phyloP scores from a whole-genome alignment of 1,140 invertebrate species.

The Drosophila biarmipes region DNA sequence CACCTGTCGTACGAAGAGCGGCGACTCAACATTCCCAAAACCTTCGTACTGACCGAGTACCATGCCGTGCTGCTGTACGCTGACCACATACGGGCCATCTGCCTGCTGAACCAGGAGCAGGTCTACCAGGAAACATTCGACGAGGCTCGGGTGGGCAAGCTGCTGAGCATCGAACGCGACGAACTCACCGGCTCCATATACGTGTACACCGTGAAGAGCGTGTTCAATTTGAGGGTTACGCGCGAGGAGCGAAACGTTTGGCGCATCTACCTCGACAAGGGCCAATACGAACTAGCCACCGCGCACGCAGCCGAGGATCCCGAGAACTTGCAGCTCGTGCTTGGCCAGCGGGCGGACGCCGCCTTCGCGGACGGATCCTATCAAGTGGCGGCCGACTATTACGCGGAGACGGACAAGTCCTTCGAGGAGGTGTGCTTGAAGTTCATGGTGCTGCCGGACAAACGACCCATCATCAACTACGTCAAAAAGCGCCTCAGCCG shows the following conservation, averaged over 20 bases:
- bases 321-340: constrained; percentile 92
- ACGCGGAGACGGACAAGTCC: constrained; percentile 94
- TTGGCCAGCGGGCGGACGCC: constrained; percentile 95
- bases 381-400: constrained; percentile 93
- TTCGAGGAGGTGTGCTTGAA: constrained; percentile 98
- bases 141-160: constrained; percentile 90
- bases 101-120: constrained; percentile 93
- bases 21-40: constrained; percentile 86
- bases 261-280: constrained; percentile 94
- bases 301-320: constrained; percentile 91
- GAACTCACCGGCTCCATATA: constrained; percentile 92
- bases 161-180: constrained; percentile 94
- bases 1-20: constrained; percentile 74
- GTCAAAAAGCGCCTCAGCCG: constrained; percentile 89
- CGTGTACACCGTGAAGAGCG: constrained; percentile 92
- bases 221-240: constrained; percentile 94
- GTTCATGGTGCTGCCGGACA: constrained; percentile 93
- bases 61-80: constrained; percentile 94
- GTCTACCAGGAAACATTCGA: constrained; percentile 94
- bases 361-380: constrained; percentile 93
- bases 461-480: constrained; percentile 94
- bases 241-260: constrained; percentile 95
- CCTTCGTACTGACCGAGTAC: constrained; percentile 95
- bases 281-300: constrained; percentile 95
- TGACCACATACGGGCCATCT: constrained; percentile 93